A percentile compares a stretch with the other conserved stretches of the same genome.
These are phyloP conservation scores for Zeugodacus cucurbitae DNA, from an alignment of 1,140 invertebrate species.

Conservation along the genomic window DNA sequence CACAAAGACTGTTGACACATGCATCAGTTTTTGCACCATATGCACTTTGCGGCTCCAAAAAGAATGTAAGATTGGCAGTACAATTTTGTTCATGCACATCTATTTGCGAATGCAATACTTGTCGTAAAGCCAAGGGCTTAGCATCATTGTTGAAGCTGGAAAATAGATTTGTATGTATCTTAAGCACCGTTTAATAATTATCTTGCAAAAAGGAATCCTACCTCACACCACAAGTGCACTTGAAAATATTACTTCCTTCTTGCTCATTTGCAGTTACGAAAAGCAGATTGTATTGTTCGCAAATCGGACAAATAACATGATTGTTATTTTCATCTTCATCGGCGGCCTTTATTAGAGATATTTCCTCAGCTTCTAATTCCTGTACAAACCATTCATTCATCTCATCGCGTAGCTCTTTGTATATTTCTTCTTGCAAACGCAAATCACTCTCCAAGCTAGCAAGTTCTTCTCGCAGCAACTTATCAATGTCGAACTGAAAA, in stretches of 20 bases:
- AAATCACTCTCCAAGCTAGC: constrained; percentile 55
- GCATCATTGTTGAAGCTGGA: constrained; percentile 31
- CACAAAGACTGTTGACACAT: constrained; percentile 46
- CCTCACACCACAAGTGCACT: constrained; percentile 41
- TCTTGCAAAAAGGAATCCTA: not conserved
- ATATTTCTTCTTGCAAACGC: constrained; percentile 54
- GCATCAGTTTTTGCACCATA: not conserved
- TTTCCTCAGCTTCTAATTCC: constrained; percentile 53
- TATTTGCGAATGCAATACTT: constrained; percentile 44
- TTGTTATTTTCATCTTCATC: constrained; percentile 19
- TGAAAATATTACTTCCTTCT: not conserved
- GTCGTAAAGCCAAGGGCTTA: not conserved
- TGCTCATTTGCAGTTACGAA: not conserved
- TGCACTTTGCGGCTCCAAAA: constrained; percentile 50
- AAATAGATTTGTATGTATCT: not conserved
- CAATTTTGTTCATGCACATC: constrained; percentile 52
- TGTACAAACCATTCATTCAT: constrained; percentile 60
- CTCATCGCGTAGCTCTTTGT: constrained; percentile 53
- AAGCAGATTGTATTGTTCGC: constrained; percentile 47
- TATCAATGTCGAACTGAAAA: constrained; percentile 33
- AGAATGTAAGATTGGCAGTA: constrained; percentile 53
- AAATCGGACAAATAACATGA: constrained; percentile 55
- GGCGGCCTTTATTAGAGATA: constrained; percentile 47
- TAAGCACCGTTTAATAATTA: not conserved
- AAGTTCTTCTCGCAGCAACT: constrained; percentile 53